Base-by-base conservation (phyloP, 2,113 vertebrate species). In the Morone chrysops region DNA sequence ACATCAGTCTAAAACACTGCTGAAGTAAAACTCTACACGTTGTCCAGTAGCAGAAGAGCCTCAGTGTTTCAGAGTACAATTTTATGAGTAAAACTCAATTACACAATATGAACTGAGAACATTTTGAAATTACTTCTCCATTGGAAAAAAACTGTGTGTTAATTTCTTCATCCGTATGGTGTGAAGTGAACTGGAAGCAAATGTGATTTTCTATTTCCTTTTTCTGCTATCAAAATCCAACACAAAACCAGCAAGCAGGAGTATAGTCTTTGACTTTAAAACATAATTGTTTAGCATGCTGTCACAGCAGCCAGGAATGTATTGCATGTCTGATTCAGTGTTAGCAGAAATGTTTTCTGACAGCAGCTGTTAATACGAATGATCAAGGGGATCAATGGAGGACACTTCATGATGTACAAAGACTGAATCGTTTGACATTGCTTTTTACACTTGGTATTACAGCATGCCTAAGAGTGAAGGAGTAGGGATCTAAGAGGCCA, bases 291-390 rank as follows among this genome's bases (percentile, higher is more conserved):
- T 54, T 17, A 40, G 13, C 70, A 47, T 41, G 7, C 13, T 38
- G 70, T 43, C 70, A 54, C 36, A 43, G n/a, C 36, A 25, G 18
- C 20, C 43, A 43, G 8, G 62, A 22, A 68, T 31, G 3, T 38
- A 57, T 13, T 43, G 65, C 73, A 22, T 45, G 6, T 56, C 25
- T 31, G 53, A 54, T n/a, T 59, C 50, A 38, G 36, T 43, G 62
- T 40, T 31, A 36, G 50, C 59, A 51, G 10, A 48, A 53, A 70
- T 22, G 41, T 40, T 40, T 16, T 41, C 2, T 10, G 25, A 40
- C 6, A 75, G 41, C 25, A 50, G 50, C 57, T 78, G 70, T 63
- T 53, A 22, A 31, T 57, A n/a, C 53, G 50, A 57, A 75, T 45
- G 51, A 75, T 38, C 38, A 76, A 65, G 13, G 53, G 22, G 67